phyloP scores from a whole-genome alignment of 2,113 vertebrate genomes.

The Cygnus atratus region DNA sequence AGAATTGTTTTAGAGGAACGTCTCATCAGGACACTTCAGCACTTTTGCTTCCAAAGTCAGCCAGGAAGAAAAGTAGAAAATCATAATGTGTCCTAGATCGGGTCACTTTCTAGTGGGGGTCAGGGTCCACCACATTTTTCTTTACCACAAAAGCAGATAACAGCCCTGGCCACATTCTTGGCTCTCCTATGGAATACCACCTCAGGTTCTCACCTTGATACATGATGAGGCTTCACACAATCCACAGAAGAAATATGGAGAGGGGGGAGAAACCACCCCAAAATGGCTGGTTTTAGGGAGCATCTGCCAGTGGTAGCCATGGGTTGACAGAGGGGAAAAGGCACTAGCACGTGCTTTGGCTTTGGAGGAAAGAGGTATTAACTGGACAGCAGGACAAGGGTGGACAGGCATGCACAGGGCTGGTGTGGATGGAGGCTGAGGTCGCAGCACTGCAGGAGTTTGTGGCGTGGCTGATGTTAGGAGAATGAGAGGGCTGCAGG shows the following conservation, averaged over 20 bases:
- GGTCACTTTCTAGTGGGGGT: background rate
- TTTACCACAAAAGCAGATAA: background rate
- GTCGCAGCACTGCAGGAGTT: background rate
- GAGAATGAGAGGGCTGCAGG: background rate
- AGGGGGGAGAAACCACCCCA: background rate
- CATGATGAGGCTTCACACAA: background rate
- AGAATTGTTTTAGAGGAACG: background rate
- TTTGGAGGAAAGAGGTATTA: background rate
- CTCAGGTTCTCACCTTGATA: background rate
- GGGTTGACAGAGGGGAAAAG: background rate
- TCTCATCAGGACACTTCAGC: background rate
- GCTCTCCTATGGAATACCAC: background rate
- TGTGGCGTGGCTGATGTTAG: background rate
- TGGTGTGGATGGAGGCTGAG: background rate
- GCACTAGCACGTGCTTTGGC: background rate
- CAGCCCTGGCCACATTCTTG: background rate
- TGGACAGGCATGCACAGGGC: background rate
- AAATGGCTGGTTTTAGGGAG: background rate
- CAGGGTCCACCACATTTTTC: background rate
- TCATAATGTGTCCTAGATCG: rapidly evolving
- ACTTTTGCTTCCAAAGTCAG: background rate
- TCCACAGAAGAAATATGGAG: rapidly evolving
- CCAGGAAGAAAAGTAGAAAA: background rate
- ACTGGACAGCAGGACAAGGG: background rate
- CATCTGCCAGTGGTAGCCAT: background rate